Conservation (phyloP, 2,113 vertebrate species). For the Oncorhynchus gorbuscha region DNA sequence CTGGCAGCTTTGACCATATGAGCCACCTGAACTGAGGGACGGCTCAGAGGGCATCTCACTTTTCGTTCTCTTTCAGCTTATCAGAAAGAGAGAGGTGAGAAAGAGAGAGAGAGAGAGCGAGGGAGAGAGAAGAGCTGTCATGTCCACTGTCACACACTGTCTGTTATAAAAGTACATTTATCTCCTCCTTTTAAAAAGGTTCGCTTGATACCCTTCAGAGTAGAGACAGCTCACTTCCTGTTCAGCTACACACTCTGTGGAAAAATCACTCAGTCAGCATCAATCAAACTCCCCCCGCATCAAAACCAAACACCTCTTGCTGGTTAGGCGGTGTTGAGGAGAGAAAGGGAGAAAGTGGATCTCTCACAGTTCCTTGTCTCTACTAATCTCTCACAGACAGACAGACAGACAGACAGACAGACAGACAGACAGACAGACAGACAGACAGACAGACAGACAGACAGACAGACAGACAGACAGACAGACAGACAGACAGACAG, state of each 20-base stretch:
- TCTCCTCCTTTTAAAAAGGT: neutral
- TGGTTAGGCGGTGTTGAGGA: neutral
- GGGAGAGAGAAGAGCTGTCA: neutral
- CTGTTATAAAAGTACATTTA: neutral
- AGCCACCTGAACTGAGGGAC: neutral
- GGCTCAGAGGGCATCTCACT: neutral
- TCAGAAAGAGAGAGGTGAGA: neutral
- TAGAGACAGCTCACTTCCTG: neutral
- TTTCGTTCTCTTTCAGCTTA: neutral
- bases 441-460: no score
- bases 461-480: no score
- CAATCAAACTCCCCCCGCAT: neutral
- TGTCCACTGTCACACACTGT: neutral
- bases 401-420: no score
- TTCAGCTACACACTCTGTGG: neutral
- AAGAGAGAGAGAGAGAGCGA: neutral
- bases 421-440: no score
- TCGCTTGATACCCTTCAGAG: neutral
- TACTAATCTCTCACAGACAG: no score
- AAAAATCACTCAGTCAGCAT: neutral
- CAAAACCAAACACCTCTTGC: neutral
- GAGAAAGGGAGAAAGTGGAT: no score
- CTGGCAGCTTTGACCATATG: neutral
- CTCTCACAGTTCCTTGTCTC: no score
- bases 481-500: no score